Evolutionary conservation across 2,797 vertebrate genomes (phyloP).

Genomic region (Myiotriccus ornatus): DNA sequence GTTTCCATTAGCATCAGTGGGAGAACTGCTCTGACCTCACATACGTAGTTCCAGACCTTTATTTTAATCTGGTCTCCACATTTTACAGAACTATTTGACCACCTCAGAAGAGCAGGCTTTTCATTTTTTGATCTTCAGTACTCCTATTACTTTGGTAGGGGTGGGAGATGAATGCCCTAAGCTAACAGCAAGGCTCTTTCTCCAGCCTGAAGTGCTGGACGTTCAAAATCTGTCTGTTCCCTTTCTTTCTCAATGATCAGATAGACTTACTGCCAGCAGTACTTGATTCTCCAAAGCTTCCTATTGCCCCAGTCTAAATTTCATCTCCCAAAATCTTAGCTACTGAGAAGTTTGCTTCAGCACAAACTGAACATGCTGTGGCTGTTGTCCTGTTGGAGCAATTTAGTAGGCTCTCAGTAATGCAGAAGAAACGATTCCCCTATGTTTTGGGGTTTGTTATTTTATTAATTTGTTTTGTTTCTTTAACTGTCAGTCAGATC

Average conservation of each 20-base stretch:
- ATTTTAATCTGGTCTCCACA: not conserved
- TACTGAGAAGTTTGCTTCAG: not conserved
- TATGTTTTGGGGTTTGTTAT: not conserved
- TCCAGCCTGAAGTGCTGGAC: not conserved
- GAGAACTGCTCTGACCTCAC: not conserved
- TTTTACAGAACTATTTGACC: not conserved
- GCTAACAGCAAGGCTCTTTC: not conserved
- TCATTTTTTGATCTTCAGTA: not conserved
- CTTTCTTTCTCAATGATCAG: not conserved
- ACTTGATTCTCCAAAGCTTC: not conserved
- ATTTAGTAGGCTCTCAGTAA: not conserved
- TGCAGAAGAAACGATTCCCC: not conserved
- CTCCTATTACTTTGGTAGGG: not conserved
- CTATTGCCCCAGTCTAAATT: not conserved
- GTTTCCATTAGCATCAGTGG: not conserved
- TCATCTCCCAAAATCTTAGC: not conserved
- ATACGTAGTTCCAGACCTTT: not conserved
- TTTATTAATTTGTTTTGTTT: not conserved
- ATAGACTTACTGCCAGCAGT: not conserved
- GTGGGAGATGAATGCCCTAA: not conserved
- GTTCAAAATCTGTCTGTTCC: not conserved
- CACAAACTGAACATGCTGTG: not conserved
- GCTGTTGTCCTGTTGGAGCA: not conserved
- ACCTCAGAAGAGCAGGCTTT: not conserved
- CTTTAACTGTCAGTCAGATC: not conserved